Evolutionary conservation across 2,797 vertebrate species (phyloP).

Genomic region (Microctenopoma stevenorrisi): DNA sequence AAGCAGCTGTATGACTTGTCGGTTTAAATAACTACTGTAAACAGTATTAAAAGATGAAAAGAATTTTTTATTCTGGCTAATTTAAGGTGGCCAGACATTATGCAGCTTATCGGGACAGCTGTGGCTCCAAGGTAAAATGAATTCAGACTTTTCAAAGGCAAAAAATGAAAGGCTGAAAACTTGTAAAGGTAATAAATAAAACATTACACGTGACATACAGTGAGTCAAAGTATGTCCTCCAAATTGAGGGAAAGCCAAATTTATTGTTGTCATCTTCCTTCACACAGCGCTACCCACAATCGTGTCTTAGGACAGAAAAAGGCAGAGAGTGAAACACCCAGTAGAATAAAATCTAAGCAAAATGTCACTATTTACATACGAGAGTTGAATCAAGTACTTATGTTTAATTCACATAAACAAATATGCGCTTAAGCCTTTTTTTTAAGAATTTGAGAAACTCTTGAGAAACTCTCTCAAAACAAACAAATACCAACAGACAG

Average conservation of each 20-base stretch:
- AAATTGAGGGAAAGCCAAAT: slow-evolving; percentile 42
- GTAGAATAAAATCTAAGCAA: slow-evolving; percentile 81
- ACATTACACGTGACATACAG: slow-evolving; percentile 19
- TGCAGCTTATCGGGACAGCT: slow-evolving; percentile 26
- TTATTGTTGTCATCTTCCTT: slow-evolving; percentile 47
- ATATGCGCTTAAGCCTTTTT: slow-evolving; percentile 65
- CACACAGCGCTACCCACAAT: slow-evolving; percentile 46
- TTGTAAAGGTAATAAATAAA: slow-evolving; percentile 37
- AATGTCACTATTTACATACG: slow-evolving; percentile 86
- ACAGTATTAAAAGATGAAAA: slow-evolving; percentile 31
- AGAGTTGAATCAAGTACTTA: slow-evolving; percentile 78
- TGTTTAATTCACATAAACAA: slow-evolving; percentile 71
- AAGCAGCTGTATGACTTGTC: slow-evolving; percentile 26
- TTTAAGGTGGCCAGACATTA: slow-evolving; percentile 27
- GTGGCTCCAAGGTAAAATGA: slow-evolving; percentile 23
- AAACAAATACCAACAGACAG: slow-evolving; percentile 61
- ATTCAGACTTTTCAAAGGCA: slow-evolving; percentile 48
- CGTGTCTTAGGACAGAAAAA: slow-evolving; percentile 73
- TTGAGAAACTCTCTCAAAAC: slow-evolving; percentile 64
- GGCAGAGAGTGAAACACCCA: slow-evolving; percentile 82
- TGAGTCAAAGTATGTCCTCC: slow-evolving; percentile 13
- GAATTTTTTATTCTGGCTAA: slow-evolving; percentile 4
- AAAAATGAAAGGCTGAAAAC: slow-evolving; percentile 43
- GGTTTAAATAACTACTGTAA: slow-evolving; percentile 42
- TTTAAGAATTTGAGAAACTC: slow-evolving; percentile 23